Evolutionary conservation across 2,888 invertebrate genomes (phyloP).

Genomic region (Nomada fabriciana): DNA sequence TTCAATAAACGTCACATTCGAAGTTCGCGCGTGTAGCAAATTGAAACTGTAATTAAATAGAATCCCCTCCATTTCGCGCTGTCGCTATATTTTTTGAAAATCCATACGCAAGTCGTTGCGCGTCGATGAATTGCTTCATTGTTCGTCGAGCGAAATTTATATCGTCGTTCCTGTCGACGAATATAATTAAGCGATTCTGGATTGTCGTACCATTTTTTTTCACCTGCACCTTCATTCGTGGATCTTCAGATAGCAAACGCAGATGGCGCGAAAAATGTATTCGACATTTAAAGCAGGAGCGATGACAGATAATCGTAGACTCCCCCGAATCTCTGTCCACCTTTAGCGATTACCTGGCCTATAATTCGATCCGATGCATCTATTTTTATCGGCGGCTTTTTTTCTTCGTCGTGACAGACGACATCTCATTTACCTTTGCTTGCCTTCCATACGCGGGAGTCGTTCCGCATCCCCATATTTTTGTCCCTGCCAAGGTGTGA

Average conservation of each 20-base stretch:
- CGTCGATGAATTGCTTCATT: slow-evolving; percentile 53
- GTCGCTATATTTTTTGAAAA: slow-evolving; percentile 1
- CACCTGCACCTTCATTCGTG: not conserved
- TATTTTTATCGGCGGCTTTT: slow-evolving; percentile 62
- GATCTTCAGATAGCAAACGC: not conserved
- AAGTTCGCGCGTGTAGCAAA: slow-evolving; percentile 27
- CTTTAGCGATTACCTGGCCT: slow-evolving; percentile 32
- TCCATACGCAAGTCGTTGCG: slow-evolving; percentile 29
- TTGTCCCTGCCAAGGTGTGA: slow-evolving; percentile 19
- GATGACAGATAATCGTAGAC: not conserved
- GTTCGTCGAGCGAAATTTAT: slow-evolving; percentile 28
- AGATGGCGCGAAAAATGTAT: not conserved
- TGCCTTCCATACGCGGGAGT: slow-evolving; percentile 38
- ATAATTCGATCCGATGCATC: slow-evolving; percentile 46
- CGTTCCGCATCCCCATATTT: slow-evolving; percentile 51
- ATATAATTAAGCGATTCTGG: no score
- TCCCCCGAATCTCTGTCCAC: not conserved
- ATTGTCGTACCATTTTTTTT: not conserved
- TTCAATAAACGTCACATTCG: slow-evolving; percentile 36
- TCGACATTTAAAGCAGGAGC: not conserved
- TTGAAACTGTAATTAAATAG: slow-evolving; percentile 56
- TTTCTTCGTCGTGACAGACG: slow-evolving; percentile 66
- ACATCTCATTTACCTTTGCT: slow-evolving; percentile 64
- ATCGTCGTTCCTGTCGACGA: not conserved
- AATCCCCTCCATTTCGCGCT: not conserved